Evolutionary conservation across 2,797 vertebrate species (phyloP).

Genomic region (Betta splendens): DNA sequence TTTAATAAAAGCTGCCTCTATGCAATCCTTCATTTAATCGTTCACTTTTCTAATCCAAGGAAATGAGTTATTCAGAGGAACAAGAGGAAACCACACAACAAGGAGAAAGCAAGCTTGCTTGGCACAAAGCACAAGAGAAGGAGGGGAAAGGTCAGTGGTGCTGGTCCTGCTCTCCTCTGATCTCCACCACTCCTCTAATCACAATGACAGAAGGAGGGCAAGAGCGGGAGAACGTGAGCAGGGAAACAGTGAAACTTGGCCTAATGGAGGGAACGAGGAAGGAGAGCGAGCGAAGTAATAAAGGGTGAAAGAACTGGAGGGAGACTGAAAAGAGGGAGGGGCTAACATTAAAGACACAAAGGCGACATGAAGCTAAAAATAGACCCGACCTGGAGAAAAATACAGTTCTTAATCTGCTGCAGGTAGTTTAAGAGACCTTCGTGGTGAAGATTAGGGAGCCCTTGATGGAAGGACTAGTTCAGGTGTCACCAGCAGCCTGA

Average conservation of each 20-base stretch:
- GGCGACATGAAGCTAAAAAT: slow-evolving; percentile 35
- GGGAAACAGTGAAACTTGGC: slow-evolving; percentile 26
- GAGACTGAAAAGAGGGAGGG: background rate
- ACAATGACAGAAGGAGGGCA: slow-evolving; percentile 71
- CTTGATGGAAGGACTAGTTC: too few species aligned
- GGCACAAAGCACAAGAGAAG: slow-evolving; percentile 33
- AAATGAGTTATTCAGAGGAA: too few species aligned
- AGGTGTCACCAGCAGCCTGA: too few species aligned
- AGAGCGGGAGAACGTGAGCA: slow-evolving; percentile 49
- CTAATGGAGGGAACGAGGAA: slow-evolving; percentile 16
- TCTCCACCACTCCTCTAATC: slow-evolving; percentile 67
- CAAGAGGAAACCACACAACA: slow-evolving; percentile 7
- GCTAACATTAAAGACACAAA: slow-evolving; percentile 5
- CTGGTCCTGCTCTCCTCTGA: slow-evolving; percentile 61
- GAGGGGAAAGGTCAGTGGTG: slow-evolving; percentile 61
- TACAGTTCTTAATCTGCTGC: background rate
- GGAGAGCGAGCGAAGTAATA: background rate
- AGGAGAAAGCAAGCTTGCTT: slow-evolving; percentile 37
- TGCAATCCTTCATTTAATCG: too few species aligned
- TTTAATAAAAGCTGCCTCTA: too few species aligned
- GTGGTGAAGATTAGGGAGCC: too few species aligned
- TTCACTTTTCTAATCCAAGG: too few species aligned
- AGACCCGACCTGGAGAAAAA: background rate
- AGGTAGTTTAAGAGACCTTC: background rate
- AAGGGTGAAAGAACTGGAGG: background rate